These are phyloP conservation scores for Naso thynnoides DNA, from an alignment of 2,797 vertebrate species.

Conservation along the genomic window DNA sequence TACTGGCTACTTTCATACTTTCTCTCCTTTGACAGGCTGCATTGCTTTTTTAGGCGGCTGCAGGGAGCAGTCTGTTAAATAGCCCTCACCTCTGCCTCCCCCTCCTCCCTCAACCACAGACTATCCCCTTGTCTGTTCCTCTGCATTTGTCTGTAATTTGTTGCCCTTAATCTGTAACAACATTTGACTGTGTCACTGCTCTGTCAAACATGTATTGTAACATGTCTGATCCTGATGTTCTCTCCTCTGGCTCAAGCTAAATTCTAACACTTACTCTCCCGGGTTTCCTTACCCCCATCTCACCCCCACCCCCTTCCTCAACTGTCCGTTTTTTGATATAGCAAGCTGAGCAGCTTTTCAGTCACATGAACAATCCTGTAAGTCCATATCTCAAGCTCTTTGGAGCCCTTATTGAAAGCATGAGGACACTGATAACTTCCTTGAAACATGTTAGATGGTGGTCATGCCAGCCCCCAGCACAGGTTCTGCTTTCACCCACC, in stretches of 20 bases:
- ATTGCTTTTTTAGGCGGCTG: constrained; percentile 25
- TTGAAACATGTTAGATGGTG: constrained; percentile 67
- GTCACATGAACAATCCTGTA: constrained; percentile 99
- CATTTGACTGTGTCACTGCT: constrained; percentile 56
- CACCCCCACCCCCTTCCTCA: constrained; percentile 83
- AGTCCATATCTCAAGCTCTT: constrained; percentile 88
- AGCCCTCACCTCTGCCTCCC: constrained; percentile 7
- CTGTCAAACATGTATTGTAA: constrained; percentile 69
- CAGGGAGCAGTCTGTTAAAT: constrained; percentile 35
- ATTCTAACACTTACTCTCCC: constrained; percentile 92
- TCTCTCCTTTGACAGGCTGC: constrained; percentile 20
- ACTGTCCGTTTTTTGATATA: constrained; percentile 93
- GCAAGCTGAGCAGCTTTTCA: constrained; percentile 99
- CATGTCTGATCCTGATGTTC: constrained; percentile 77
- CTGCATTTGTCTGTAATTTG: constrained; percentile 57
- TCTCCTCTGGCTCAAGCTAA: constrained; percentile 87
- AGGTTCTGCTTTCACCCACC: constrained; percentile 68
- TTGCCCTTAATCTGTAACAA: constrained; percentile 51
- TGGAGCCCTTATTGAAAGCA: constrained; percentile 92
- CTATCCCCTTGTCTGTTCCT: constrained; percentile 43
- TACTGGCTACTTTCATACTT: constrained; percentile 28
- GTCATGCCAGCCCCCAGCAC: constrained; percentile 60
- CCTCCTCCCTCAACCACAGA: constrained; percentile 41
- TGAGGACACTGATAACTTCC: constrained; percentile 86
- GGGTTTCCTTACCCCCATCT: constrained; percentile 80